Percentiles rank a stretch among this genome's conserved stretches.
Conservation (phyloP, 2,113 vertebrate species). For the Pollachius pollachius region DNA sequence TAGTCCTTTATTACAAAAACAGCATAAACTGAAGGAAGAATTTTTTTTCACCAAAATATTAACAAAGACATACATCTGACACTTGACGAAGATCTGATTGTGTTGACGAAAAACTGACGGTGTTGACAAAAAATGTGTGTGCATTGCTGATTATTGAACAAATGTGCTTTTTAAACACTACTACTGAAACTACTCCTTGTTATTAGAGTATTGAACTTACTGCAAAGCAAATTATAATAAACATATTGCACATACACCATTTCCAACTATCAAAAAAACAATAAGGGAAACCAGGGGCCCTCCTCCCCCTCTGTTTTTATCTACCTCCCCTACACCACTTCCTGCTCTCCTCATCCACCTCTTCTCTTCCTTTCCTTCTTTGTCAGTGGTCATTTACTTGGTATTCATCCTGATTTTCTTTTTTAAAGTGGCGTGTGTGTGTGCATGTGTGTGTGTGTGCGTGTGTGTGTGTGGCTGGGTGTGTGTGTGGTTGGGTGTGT, state of each 20-base stretch:
- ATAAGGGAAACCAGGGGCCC: too few relatives aligned
- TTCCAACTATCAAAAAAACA: too few relatives aligned
- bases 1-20: too few relatives aligned
- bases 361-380: not conserved
- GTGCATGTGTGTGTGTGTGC: not conserved
- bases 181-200: not conserved
- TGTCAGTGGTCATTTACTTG: not conserved
- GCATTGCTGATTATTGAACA: constrained; percentile 3
- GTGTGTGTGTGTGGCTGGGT: too few relatives aligned
- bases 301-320: too few relatives aligned
- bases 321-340: too few relatives aligned
- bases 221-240: not conserved
- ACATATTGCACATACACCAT: too few relatives aligned
- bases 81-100: not conserved
- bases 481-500: not conserved
- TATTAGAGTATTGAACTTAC: not conserved
- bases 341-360: not conserved
- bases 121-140: not conserved
- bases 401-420: too few relatives aligned
- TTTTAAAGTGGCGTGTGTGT: not conserved
- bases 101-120: constrained; percentile 1
- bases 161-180: constrained; percentile 1
- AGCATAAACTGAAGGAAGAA: not conserved
- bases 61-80: not conserved
- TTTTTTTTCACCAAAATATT: not conserved